Percentiles rank a stretch among this genome's conserved stretches.
These are phyloP conservation scores for Sarcophilus harrisii DNA, from an alignment of 2,797 vertebrate genomes.

Conservation along the genomic window DNA sequence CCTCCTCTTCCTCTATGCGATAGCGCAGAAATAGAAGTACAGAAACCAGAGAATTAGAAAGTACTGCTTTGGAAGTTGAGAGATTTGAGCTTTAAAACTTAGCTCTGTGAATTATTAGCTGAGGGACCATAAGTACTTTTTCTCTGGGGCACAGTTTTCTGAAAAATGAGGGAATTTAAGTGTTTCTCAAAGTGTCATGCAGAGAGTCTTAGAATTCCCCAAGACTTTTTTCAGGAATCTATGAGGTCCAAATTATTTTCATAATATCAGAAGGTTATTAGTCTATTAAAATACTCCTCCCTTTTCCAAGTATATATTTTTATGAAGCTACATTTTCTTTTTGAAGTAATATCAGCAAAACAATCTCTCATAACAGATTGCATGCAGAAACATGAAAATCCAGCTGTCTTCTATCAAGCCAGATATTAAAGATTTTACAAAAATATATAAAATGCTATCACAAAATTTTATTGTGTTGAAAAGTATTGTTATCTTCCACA, in stretches of 20 bases:
- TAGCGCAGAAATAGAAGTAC: not conserved
- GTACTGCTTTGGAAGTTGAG: not conserved
- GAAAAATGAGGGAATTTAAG: not conserved
- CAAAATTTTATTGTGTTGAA: not conserved
- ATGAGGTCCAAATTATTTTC: not conserved
- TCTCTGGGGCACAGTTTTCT: not conserved
- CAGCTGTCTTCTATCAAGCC: not conserved
- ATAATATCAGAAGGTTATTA: not conserved
- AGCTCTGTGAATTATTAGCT: not conserved
- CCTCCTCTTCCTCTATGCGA: not conserved
- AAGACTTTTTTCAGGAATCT: not conserved
- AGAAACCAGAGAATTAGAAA: not conserved
- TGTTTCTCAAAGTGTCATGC: not conserved
- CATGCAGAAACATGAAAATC: not conserved
- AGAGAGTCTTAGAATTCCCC: not conserved
- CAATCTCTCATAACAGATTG: not conserved
- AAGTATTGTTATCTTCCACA: not conserved
- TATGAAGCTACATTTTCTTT: not conserved
- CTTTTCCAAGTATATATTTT: not conserved
- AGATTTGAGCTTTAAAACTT: not conserved
- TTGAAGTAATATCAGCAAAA: not conserved
- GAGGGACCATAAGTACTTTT: not conserved
- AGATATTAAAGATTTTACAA: not conserved
- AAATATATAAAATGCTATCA: not conserved
- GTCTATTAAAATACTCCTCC: not conserved